phyloP scores from a whole-genome alignment of 1,140 invertebrate species.

The Schlechtendalia chinensis region DNA sequence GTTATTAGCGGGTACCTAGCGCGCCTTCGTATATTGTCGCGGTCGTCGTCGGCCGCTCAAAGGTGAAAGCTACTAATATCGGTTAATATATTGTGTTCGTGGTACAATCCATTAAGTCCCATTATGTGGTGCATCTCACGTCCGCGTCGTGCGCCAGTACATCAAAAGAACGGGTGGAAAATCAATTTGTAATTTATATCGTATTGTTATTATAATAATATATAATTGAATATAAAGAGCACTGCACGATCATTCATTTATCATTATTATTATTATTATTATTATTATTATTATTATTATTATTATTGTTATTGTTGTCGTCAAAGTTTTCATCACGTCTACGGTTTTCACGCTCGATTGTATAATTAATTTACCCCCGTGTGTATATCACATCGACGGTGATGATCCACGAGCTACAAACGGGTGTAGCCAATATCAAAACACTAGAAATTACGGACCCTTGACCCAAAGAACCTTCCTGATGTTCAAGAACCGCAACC shows the following conservation, averaged over 20 bases:
- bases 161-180: slow-evolving; percentile 33
- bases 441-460: too few relatives aligned
- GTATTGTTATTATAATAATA: background rate
- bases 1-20: background rate
- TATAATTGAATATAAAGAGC: background rate
- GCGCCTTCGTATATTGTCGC: background rate
- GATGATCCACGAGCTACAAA: too few relatives aligned
- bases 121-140: background rate
- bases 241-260: background rate
- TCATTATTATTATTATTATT: background rate
- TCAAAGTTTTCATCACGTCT: background rate
- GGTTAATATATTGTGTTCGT: background rate
- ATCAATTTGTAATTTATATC: slow-evolving; percentile 33
- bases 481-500: too few relatives aligned
- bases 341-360: background rate
- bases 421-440: too few relatives aligned
- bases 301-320: background rate
- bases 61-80: slow-evolving; percentile 14
- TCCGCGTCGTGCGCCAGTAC: background rate
- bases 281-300: too few relatives aligned
- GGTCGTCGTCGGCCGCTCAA: slow-evolving; percentile 20
- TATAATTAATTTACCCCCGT: background rate
- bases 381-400: background rate
- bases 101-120: slow-evolving; percentile 26
- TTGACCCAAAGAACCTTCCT: too few relatives aligned